Conservation (phyloP, 2,888 invertebrate genomes). For the Noctua comes region DNA sequence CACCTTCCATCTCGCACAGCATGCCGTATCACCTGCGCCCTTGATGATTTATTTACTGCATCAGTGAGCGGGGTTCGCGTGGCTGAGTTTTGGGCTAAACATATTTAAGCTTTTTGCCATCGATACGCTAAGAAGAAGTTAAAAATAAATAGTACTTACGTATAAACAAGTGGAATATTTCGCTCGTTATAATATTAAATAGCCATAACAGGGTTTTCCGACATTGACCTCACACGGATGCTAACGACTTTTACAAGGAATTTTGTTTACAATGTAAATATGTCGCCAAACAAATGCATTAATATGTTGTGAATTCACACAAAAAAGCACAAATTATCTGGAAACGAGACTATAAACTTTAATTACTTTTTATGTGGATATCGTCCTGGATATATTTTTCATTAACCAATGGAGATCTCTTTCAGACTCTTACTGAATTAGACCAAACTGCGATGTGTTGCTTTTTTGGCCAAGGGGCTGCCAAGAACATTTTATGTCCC, state of each 20-base stretch:
- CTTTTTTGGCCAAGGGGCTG: not conserved
- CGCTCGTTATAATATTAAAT: not conserved
- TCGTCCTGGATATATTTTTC: not conserved
- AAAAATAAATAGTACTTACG: not conserved
- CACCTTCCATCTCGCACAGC: too few relatives aligned
- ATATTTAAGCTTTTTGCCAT: too few relatives aligned
- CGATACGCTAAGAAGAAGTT: not conserved
- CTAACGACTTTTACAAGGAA: constrained; percentile 27
- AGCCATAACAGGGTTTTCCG: not conserved
- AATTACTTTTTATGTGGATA: not conserved
- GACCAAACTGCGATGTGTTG: not conserved
- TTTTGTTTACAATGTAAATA: constrained; percentile 32
- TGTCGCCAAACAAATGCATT: constrained; percentile 9
- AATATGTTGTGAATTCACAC: constrained; percentile 23
- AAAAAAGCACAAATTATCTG: not conserved
- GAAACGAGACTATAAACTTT: not conserved
- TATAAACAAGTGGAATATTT: constrained; percentile 2
- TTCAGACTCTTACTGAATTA: not conserved
- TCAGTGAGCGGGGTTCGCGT: too few relatives aligned
- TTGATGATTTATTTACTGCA: too few relatives aligned
- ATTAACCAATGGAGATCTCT: not conserved
- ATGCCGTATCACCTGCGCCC: too few relatives aligned
- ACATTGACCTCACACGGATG: constrained; percentile 4
- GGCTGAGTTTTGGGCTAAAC: too few relatives aligned
- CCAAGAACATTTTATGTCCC: not conserved